Evolutionary conservation across 2,113 vertebrate genomes (phyloP), one percentile per base, ranked within the genome.

Genomic region (Malurus elegans): DNA sequence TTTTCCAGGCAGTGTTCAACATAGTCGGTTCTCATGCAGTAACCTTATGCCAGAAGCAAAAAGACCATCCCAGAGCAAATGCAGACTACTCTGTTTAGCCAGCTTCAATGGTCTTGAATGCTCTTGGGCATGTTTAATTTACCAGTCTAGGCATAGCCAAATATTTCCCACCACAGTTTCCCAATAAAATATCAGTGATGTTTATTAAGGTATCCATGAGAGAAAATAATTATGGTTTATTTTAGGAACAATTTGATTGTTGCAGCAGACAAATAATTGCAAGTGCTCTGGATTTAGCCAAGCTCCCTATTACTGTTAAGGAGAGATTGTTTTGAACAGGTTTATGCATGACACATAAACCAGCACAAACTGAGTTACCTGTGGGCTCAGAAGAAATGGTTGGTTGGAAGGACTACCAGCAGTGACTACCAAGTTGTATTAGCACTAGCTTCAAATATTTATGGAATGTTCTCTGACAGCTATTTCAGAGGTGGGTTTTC

Each of bases 1-100:
- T 82, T 92, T 89, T 91, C 60, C 69, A 78, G 19, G 13, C 17
- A 44, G 28, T 80, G n/a, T 61, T 54, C 56, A 53, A 12, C 7
- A 4, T 11, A 65, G 8, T 8, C 3, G 13, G 13, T 73, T 89
- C 47, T 92, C 45, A 83, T 51, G 51, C 13, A 54, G 56, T 47
- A 90, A 67, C 12, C 6, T 48, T 9, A 67, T 4, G 18, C 23
- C 2, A 3, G 51, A 80, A 80, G 40, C 9, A 70, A 69, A 83
- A 94, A 31, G 2, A 28, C 1, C 0, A 0, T 36, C 9, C 25
- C 9, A n/a, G 20, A 62, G n/a, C 38, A 84, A 21, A 78, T 1
- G 1, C 2, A 65, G 28, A 6, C 10, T 26, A 32, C 24, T 54
- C 57, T 72, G 32, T 29, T 92, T 32, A 69, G 10, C 26, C 76